Conservation (phyloP, 2,113 vertebrate species). For the Dipodomys ordii region DNA sequence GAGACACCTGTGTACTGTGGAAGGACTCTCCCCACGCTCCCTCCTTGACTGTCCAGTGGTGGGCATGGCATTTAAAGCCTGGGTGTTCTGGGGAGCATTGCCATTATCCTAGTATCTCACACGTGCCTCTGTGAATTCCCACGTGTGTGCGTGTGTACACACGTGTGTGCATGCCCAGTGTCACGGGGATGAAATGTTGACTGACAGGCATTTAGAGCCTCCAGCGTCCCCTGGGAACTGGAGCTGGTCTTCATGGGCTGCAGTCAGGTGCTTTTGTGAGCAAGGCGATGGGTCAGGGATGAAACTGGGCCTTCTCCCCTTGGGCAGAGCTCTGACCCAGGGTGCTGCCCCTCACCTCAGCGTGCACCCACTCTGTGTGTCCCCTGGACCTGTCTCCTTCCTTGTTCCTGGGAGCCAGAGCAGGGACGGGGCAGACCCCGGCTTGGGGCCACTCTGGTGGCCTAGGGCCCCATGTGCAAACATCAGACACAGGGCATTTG, state of each 20-base stretch:
- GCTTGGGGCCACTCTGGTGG: too few species aligned
- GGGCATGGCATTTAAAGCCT: not conserved
- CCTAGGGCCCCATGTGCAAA: too few species aligned
- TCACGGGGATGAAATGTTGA: not conserved
- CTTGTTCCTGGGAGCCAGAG: not conserved
- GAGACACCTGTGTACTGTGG: not conserved
- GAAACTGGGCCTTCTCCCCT: too few species aligned
- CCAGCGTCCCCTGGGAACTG: not conserved
- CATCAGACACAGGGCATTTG: not conserved
- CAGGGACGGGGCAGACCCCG: not conserved
- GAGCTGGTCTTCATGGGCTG: too few species aligned
- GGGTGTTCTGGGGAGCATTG: not conserved
- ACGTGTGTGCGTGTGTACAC: too few species aligned
- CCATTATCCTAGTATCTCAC: not conserved
- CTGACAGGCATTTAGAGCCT: not conserved
- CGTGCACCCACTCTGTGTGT: too few species aligned
- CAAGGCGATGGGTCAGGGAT: too few species aligned
- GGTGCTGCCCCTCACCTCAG: too few species aligned
- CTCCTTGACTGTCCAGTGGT: not conserved
- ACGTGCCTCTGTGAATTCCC: too few species aligned
- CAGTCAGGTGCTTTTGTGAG: too few species aligned
- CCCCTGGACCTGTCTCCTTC: not conserved
- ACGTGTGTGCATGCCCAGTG: too few species aligned
- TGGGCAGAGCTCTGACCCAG: not conserved
- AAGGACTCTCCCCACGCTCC: not conserved